These are phyloP conservation scores for Atethmia centrago DNA, from an alignment of 2,888 invertebrate genomes.

Conservation along the genomic window DNA sequence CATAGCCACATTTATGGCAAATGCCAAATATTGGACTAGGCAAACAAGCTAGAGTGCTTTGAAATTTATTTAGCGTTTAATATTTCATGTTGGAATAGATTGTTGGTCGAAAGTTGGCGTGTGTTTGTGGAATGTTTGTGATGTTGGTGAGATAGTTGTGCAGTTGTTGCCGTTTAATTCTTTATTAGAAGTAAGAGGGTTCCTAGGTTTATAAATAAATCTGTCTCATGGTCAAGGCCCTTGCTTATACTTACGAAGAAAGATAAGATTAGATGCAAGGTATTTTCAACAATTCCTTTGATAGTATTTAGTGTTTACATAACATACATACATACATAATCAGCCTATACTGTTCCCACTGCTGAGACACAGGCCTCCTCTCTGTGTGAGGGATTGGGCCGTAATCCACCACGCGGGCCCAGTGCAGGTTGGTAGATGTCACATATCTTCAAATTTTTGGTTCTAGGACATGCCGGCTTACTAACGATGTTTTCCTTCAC, in stretches of 20 bases:
- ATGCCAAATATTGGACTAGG: constrained; percentile 61
- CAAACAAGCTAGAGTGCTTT: constrained; percentile 61
- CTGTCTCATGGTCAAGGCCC: not conserved
- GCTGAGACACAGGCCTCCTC: too few species aligned
- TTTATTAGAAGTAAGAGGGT: too few species aligned
- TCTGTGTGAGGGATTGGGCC: too few species aligned
- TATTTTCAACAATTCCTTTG: not conserved
- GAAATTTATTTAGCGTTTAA: constrained; percentile 65
- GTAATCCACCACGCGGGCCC: too few species aligned
- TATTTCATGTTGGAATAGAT: constrained; percentile 60
- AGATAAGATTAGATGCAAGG: not conserved
- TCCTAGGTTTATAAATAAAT: too few species aligned
- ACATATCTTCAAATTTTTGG: too few species aligned
- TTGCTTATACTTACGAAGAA: not conserved
- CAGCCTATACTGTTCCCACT: too few species aligned
- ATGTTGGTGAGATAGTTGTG: not conserved
- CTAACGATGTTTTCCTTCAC: too few species aligned
- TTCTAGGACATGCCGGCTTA: too few species aligned
- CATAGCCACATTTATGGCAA: constrained; percentile 63
- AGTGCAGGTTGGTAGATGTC: too few species aligned
- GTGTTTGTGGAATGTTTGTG: constrained; percentile 24
- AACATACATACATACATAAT: too few species aligned
- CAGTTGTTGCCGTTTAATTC: not conserved
- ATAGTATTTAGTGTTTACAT: too few species aligned
- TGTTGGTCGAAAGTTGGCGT: constrained; percentile 45